Percentiles rank a stretch among this genome's conserved stretches.
phyloP scores from a whole-genome alignment of 2,797 vertebrate genomes.

The Gymnothorax javanicus region DNA sequence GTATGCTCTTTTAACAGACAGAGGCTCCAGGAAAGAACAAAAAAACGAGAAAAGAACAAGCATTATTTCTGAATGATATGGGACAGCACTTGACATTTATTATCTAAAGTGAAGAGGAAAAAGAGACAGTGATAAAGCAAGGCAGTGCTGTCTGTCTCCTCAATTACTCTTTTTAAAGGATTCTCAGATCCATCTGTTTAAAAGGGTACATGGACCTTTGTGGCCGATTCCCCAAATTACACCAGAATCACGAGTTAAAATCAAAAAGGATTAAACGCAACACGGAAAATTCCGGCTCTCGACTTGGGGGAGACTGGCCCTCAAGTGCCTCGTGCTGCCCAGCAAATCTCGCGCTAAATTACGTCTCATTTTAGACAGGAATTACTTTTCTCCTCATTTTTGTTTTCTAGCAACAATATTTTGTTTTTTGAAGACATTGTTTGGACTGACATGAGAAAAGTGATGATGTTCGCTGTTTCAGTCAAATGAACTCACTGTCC shows the following conservation, averaged over 20 bases:
- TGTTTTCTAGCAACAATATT: not conserved
- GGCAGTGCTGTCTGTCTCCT: conserved; percentile 39
- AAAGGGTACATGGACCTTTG: conserved; percentile 40
- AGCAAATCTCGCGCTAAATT: not conserved
- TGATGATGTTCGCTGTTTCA: too few species aligned
- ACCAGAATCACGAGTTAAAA: conserved; percentile 45
- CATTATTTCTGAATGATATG: conserved; percentile 60
- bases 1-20: conserved; percentile 34
- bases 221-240: conserved; percentile 49
- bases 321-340: conserved; percentile 3
- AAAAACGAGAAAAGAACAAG: conserved; percentile 4
- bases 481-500: too few species aligned
- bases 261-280: conserved; percentile 42
- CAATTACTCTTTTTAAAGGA: conserved; percentile 40
- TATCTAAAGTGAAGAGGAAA: conserved; percentile 50
- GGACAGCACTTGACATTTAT: conserved; percentile 53
- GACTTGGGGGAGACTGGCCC: conserved; percentile 20
- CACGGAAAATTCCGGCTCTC: conserved; percentile 21
- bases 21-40: conserved; percentile 17
- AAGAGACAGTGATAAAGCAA: conserved; percentile 36
- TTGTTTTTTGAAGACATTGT: not conserved
- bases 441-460: not conserved
- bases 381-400: conserved; percentile 8
- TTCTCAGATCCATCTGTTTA: conserved; percentile 34
- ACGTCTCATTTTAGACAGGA: conserved; percentile 19